These are phyloP conservation scores for Varecia variegata DNA, from an alignment of 2,797 vertebrate species.

Conservation along the genomic window DNA sequence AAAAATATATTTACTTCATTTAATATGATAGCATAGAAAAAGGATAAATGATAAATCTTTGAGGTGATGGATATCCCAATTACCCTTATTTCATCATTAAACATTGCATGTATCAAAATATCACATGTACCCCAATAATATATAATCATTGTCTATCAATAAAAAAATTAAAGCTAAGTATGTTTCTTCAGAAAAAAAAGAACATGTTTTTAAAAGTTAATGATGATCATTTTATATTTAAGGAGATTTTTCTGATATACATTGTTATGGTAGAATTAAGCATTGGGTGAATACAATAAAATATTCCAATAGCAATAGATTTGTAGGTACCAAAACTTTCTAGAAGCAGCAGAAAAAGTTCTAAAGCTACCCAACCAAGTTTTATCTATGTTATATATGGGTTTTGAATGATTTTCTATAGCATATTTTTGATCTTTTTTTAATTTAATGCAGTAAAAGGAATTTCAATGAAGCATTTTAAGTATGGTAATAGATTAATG, in stretches of 20 bases:
- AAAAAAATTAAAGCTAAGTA: background rate
- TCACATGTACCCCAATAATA: background rate
- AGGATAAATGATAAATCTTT: background rate
- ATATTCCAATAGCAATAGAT: background rate
- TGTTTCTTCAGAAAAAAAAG: background rate
- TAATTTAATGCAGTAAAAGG: slow-evolving; percentile 27
- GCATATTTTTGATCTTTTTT: background rate
- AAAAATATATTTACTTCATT: slow-evolving; percentile 16
- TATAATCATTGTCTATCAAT: background rate
- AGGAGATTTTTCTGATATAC: background rate
- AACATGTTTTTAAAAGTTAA: background rate
- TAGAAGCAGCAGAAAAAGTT: background rate
- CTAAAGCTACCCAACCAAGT: background rate
- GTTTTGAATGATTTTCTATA: background rate
- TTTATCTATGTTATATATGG: background rate
- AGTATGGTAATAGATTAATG: slow-evolving; percentile 32
- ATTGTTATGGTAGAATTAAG: background rate
- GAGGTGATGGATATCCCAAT: background rate
- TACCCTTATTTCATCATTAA: background rate
- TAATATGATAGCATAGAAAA: background rate
- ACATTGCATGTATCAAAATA: background rate
- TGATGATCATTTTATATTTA: background rate
- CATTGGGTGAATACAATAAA: background rate
- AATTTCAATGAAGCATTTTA: slow-evolving; percentile 67
- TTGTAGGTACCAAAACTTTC: background rate